Percentiles rank a stretch among this genome's conserved stretches.
Evolutionary conservation across 2,888 invertebrate genomes (phyloP).

Genomic region (Meiosimyza platycephala): DNA sequence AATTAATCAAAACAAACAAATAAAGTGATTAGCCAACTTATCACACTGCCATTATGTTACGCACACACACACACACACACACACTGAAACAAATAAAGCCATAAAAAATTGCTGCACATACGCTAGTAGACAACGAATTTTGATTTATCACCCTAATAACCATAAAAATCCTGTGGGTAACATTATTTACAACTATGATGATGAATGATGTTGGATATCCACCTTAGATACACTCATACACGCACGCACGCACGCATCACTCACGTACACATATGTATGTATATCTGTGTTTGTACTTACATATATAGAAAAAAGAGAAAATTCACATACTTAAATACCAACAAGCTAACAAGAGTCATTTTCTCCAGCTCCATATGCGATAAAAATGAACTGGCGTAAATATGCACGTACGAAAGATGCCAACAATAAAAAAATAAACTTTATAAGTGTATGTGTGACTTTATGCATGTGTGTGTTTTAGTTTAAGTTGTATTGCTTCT

Average conservation of each 20-base stretch:
- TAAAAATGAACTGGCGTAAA: neutral
- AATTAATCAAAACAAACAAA: constrained; percentile 6
- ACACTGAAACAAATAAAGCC: neutral
- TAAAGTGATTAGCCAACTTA: neutral
- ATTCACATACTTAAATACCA: neutral
- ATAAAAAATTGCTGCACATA: constrained; percentile 9
- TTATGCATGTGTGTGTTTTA: no score
- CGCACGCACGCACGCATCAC: constrained; percentile 9
- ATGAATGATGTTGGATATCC: constrained; percentile 53
- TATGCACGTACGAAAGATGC: no score
- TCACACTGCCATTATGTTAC: neutral
- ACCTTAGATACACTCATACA: constrained; percentile 1
- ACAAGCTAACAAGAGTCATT: neutral
- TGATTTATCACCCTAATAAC: constrained; percentile 61
- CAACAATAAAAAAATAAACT: no score
- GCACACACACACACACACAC: no score
- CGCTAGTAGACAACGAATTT: constrained; percentile 44
- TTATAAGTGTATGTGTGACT: no score
- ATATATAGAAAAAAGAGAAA: no score
- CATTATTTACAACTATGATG: constrained; percentile 61
- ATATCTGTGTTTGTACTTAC: neutral
- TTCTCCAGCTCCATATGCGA: neutral
- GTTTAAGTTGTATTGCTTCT: constrained; percentile 4
- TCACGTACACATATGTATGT: neutral
- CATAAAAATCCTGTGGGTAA: constrained; percentile 57